These are phyloP conservation scores for Microplitis mediator DNA, from an alignment of 1,140 invertebrate genomes.

Conservation along the genomic window DNA sequence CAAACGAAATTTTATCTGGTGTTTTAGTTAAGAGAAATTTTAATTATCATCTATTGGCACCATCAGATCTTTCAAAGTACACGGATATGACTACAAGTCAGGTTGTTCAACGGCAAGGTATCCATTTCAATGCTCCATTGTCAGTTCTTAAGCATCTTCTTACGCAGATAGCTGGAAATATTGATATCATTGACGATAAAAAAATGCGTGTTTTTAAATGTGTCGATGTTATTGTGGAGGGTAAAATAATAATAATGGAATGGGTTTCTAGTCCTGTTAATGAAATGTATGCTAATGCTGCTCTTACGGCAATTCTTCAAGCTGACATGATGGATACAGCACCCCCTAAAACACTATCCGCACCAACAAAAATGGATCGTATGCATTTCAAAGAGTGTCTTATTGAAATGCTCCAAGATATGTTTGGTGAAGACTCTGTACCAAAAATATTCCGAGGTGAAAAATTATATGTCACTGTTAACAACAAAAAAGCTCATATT, in stretches of 20 bases:
- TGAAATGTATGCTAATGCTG: constrained; percentile 97
- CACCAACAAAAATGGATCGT: constrained; percentile 74
- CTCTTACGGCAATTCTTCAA: constrained; percentile 82
- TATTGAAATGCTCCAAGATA: constrained; percentile 90
- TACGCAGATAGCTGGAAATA: constrained; percentile 80
- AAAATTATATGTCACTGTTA: constrained; percentile 83
- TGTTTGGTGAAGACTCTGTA: constrained; percentile 95
- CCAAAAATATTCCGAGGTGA: constrained; percentile 94
- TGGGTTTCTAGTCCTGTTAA: constrained; percentile 94
- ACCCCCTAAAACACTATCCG: constrained; percentile 66
- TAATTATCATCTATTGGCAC: constrained; percentile 94
- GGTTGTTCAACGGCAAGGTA: constrained; percentile 87
- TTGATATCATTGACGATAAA: constrained; percentile 78
- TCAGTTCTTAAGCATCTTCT: constrained; percentile 83
- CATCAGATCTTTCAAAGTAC: constrained; percentile 92
- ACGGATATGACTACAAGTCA: constrained; percentile 94
- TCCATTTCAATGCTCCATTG: constrained; percentile 83
- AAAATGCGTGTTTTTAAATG: constrained; percentile 78
- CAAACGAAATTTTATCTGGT: constrained; percentile 84
- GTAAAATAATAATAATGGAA: constrained; percentile 84
- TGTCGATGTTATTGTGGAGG: constrained; percentile 83
- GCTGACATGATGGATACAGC: constrained; percentile 71
- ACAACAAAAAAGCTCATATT: constrained; percentile 84
- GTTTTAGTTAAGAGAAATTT: constrained; percentile 97
- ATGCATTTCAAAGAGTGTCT: constrained; percentile 93